Percentiles rank a stretch among this genome's conserved stretches.
These are phyloP conservation scores for Philypnodon macrostomus DNA, from an alignment of 2,797 vertebrate species.

Conservation along the genomic window DNA sequence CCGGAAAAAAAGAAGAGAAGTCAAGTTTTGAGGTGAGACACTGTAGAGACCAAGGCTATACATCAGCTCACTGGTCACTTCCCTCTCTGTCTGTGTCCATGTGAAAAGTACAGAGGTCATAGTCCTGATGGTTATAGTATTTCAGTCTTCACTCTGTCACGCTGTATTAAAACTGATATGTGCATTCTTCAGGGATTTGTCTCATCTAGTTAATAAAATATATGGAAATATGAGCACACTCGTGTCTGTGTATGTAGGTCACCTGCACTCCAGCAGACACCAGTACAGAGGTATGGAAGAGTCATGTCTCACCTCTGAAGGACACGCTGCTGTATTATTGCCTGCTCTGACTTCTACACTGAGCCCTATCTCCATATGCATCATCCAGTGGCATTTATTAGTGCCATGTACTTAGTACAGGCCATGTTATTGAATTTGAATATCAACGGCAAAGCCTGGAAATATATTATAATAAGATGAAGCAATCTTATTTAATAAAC, in stretches of 20 bases:
- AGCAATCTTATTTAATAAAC: constrained; percentile 99
- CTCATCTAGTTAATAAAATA: constrained; percentile 60
- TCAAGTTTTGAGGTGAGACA: constrained; percentile 59
- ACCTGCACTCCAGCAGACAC: constrained; percentile 52
- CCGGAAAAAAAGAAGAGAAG: constrained; percentile 45
- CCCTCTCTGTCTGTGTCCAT: neutral
- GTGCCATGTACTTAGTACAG: constrained; percentile 96
- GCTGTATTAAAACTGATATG: constrained; percentile 33
- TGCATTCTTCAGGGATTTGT: constrained; percentile 52
- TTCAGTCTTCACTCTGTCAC: constrained; percentile 20
- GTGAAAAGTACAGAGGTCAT: constrained; percentile 5
- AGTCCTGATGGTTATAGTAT: constrained; percentile 24
- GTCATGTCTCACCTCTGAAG: constrained; percentile 73
- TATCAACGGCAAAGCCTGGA: constrained; percentile 91
- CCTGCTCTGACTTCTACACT: constrained; percentile 82
- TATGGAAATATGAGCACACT: constrained; percentile 47
- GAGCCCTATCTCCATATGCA: constrained; percentile 93
- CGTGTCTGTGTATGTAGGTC: constrained; percentile 59
- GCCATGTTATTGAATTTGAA: constrained; percentile 99
- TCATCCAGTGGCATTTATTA: constrained; percentile 98
- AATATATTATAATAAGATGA: constrained; percentile 99
- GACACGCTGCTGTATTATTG: constrained; percentile 88
- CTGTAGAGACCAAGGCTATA: constrained; percentile 12
- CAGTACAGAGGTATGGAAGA: constrained; percentile 31
- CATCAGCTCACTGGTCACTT: constrained; percentile 15